Evolutionary conservation across 35 echinoderm and acorn worm species (phyloP), one percentile per base, ranked within the genome.

Genomic region (Heliocidaris tuberculata): DNA sequence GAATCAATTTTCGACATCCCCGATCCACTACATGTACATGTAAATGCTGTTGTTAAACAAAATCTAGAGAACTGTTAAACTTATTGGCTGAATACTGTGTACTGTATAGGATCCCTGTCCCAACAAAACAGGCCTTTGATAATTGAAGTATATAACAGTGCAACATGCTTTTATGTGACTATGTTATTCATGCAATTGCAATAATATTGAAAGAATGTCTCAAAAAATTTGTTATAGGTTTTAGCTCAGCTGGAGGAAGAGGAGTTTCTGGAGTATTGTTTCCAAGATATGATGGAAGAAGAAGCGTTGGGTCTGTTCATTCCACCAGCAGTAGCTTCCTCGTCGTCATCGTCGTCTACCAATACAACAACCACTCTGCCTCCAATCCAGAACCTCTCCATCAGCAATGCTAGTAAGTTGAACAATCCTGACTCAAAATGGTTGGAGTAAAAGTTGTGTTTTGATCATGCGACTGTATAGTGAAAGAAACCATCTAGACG

Each of bases 171-270:
- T n/a, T n/a, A n/a, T n/a, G n/a, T n/a, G n/a, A n/a, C n/a, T n/a
- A n/a, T n/a, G n/a, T n/a, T n/a, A n/a, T n/a, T n/a, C n/a, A n/a
- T 42, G 35, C 0, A 42, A 42, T 42, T 42, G 35, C 35, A 42
- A 42, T 42, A 42, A 42, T 42, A 42, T 42, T 42, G 35, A 42
- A 42, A 42, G 35, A 42, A 3, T 42, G 35, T 42, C 35, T n/a
- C n/a, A n/a, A 42, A 42, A 42, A 42, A 42, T 42, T 42, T 42
- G 35, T 47, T 89, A 2, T 59, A 93, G 91, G 91, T 93, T 30
- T 93, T 93, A 59, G 91, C 91, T 52, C 91, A 93, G 91, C 50
- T 93, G 10, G 91, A 93, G 48, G 91, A 93, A 59, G 91, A 93
- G 50, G 91, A 93, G 0, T 93, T 17, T 48, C 21, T 93, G 16